Conservation (phyloP, 2,888 invertebrate genomes). For the Bembecia ichneumoniformis region DNA sequence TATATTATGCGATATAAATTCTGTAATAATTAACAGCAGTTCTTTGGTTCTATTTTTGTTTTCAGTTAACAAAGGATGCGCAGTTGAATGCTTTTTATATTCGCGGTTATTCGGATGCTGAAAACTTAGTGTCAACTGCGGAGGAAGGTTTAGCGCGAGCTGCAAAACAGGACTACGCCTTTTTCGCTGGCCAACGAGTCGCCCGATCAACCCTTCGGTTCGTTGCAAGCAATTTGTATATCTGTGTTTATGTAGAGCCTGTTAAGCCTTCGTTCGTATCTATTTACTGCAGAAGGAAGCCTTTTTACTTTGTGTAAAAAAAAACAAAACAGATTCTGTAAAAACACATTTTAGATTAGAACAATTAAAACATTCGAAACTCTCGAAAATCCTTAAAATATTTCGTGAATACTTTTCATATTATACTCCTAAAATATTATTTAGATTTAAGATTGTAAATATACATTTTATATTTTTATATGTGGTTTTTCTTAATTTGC, state of each 20-base stretch:
- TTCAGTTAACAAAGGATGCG: conserved; percentile 67
- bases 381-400: no score
- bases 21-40: neutral
- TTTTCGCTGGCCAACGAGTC: conserved; percentile 74
- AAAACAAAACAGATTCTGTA: no score
- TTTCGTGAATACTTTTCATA: no score
- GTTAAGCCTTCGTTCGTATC: no score
- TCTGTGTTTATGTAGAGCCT: no score
- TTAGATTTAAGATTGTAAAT: no score
- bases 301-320: no score
- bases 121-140: conserved; percentile 60
- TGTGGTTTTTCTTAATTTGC: neutral
- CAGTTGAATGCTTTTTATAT: conserved; percentile 70
- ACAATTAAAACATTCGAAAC: no score
- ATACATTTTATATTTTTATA: no score
- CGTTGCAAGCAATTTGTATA: neutral
- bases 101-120: conserved; percentile 61
- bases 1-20: neutral
- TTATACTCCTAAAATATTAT: no score
- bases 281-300: no score
- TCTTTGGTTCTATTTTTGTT: neutral
- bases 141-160: conserved; percentile 71
- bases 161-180: conserved; percentile 72
- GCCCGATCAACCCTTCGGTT: conserved; percentile 66
- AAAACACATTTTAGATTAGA: no score